A percentile compares a stretch with the other conserved stretches of the same genome.
Conservation (phyloP, 2,113 vertebrate species). For the Nettapus auritus region DNA sequence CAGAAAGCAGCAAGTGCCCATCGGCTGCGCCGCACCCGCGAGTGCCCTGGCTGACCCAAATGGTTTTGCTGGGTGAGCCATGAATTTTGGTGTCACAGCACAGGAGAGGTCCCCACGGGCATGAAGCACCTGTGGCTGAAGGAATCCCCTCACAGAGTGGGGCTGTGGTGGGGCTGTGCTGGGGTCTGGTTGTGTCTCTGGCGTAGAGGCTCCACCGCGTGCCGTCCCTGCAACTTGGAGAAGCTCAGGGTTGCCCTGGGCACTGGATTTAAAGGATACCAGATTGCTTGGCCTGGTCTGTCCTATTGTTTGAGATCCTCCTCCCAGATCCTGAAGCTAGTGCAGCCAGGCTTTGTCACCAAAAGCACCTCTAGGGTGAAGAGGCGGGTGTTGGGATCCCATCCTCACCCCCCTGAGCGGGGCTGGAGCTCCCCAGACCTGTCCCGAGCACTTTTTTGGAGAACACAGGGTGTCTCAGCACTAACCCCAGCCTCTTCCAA, state of each 20-base stretch:
- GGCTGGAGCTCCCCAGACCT: background rate
- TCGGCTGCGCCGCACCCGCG: rapidly evolving
- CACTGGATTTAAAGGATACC: background rate
- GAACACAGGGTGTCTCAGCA: background rate
- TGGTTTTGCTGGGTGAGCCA: background rate
- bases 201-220: too few relatives aligned
- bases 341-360: background rate
- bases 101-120: background rate
- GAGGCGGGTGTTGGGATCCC: background rate
- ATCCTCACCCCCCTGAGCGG: background rate
- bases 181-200: too few relatives aligned
- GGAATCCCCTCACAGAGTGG: background rate
- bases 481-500: background rate
- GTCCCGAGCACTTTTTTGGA: background rate
- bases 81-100: background rate
- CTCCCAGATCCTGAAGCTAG: rapidly evolving
- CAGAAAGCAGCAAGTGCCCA: background rate
- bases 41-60: background rate
- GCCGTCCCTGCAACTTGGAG: background rate
- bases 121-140: background rate
- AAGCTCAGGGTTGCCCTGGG: background rate
- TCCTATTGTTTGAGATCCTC: background rate
- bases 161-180: background rate
- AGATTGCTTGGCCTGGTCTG: background rate
- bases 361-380: background rate